These are phyloP conservation scores for Antrozous pallidus DNA, from an alignment of 2,797 vertebrate genomes.

Conservation along the genomic window DNA sequence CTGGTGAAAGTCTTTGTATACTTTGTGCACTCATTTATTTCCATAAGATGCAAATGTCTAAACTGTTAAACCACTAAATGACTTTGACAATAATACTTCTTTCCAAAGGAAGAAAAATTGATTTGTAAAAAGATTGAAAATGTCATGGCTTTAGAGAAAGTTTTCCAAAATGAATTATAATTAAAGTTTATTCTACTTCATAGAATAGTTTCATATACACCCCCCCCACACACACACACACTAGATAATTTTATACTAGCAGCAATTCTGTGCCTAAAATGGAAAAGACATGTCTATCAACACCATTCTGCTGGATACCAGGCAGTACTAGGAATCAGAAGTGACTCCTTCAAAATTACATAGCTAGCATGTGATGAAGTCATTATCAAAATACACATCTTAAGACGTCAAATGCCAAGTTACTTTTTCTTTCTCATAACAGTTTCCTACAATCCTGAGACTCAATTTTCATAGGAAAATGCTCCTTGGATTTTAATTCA, in stretches of 20 bases:
- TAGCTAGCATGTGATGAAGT: neutral
- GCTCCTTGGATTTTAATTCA: neutral
- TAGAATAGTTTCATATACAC: neutral
- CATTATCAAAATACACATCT: neutral
- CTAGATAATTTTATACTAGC: neutral
- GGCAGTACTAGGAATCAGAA: neutral
- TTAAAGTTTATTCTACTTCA: neutral
- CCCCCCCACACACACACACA: too few species aligned
- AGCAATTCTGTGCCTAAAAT: neutral
- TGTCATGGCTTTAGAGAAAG: neutral
- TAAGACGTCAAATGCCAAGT: neutral
- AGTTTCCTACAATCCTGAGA: neutral
- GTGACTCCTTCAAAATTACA: neutral
- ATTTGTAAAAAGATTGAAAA: neutral
- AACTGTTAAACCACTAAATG: neutral
- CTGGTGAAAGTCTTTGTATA: neutral
- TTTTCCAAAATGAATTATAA: conserved; percentile 43
- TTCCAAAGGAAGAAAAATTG: neutral
- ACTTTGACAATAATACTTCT: neutral
- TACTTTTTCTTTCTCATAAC: neutral
- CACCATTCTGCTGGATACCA: neutral
- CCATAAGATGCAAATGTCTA: neutral
- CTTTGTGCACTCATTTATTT: neutral
- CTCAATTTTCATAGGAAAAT: neutral
- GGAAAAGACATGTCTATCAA: neutral